phyloP scores from a whole-genome alignment of 2,797 vertebrate species.

The Heteromormyrus szaboi region DNA sequence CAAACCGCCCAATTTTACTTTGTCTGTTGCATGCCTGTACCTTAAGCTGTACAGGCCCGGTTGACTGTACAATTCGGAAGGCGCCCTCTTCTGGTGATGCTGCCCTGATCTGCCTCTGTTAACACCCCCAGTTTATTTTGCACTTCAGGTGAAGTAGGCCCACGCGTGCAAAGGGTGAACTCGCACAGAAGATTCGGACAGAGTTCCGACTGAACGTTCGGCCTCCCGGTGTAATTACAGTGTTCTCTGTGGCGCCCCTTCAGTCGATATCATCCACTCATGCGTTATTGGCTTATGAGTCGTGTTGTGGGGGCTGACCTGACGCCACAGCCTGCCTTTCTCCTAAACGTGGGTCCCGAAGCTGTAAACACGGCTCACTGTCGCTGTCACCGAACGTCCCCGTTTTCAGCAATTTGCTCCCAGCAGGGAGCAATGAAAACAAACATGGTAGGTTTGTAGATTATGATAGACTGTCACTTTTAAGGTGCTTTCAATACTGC shows the following conservation, averaged over 20 bases:
- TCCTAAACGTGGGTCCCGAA: not conserved
- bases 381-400: not conserved
- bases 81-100: not conserved
- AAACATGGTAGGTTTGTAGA: not conserved
- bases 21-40: not conserved
- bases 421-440: not conserved
- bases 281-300: not conserved
- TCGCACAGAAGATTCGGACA: not conserved
- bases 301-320: not conserved
- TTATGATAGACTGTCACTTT: not conserved
- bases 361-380: not conserved
- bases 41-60: not conserved
- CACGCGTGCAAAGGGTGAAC: not conserved
- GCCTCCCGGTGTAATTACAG: not conserved
- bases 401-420: not conserved
- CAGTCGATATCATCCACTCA: not conserved
- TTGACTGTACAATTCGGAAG: not conserved
- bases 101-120: not conserved
- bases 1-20: not conserved
- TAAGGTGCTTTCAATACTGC: not conserved
- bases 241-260: not conserved
- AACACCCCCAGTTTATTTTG: not conserved
- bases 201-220: not conserved
- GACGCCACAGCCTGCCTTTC: not conserved
- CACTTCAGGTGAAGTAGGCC: not conserved